Percentiles rank a stretch among this genome's conserved stretches.
phyloP scores from a whole-genome alignment of 2,888 invertebrate species.

The Drosophila nigricruria region DNA sequence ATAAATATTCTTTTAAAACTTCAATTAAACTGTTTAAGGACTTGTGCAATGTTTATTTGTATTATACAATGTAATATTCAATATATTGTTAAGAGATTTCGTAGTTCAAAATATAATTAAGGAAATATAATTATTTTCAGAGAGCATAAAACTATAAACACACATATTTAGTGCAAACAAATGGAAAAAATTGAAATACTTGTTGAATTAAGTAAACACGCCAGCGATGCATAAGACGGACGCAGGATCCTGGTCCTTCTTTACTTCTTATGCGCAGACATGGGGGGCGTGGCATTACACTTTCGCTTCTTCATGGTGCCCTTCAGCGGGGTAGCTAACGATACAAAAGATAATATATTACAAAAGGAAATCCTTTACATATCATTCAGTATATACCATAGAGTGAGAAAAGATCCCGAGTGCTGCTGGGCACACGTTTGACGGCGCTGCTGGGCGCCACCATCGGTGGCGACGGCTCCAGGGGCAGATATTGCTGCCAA shows the following conservation, averaged over 20 bases:
- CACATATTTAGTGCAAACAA: slow-evolving; percentile 40
- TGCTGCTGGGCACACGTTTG: slow-evolving; percentile 68
- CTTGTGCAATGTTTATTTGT: slow-evolving; percentile 16
- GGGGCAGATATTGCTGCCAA: slow-evolving; percentile 87
- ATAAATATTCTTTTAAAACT: too few species aligned
- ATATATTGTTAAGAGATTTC: slow-evolving; percentile 17
- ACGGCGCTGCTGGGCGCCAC: slow-evolving; percentile 42
- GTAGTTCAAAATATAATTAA: slow-evolving; percentile 25
- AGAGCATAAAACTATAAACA: slow-evolving; percentile 34
- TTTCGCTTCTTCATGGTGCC: slow-evolving; percentile 84
- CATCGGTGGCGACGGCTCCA: slow-evolving; percentile 53
- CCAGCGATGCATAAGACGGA: slow-evolving; percentile 45
- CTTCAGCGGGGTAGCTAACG: slow-evolving; percentile 83
- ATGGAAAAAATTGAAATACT: slow-evolving; percentile 61
- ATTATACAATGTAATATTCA: slow-evolving; percentile 33
- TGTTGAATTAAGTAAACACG: slow-evolving; percentile 66
- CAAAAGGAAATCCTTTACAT: not conserved
- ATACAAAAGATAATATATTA: not conserved
- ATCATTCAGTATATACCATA: slow-evolving; percentile 72
- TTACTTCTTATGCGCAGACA: slow-evolving; percentile 77
- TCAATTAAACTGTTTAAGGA: not conserved
- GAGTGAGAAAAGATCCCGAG: slow-evolving; percentile 75
- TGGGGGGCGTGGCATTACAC: slow-evolving; percentile 82
- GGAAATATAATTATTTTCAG: slow-evolving; percentile 27
- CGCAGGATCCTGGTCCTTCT: slow-evolving; percentile 4